Base-by-base conservation (phyloP, 2,113 vertebrate genomes). In the Dunckerocampus dactyliophorus region DNA sequence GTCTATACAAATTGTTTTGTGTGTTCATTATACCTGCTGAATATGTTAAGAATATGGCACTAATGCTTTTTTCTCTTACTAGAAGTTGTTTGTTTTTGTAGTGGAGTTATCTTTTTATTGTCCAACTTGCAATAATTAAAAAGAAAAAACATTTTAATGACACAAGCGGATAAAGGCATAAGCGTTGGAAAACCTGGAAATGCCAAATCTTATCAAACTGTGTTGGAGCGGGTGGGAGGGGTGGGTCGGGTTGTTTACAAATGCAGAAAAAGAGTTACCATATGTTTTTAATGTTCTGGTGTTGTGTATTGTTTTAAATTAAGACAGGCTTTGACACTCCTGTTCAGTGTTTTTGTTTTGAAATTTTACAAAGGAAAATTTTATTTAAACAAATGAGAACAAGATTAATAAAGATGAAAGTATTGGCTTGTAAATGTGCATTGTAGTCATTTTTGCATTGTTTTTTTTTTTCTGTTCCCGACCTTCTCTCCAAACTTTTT, bases 11-110 rank as follows among this genome's bases (percentile, higher is more conserved):
- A 77, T 79, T 85, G 78, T 89, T 87, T 84, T 87, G 84, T 85
- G 88, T 90, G 85, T 82, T 88, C 68, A 72, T 79, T 89, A 87
- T 81, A 88, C 87, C 39, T 89, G 88, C 88, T 89, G 88, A 88
- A 81, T 88, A 87, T 87, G 83, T 89, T 84, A 92, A 92, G 83
- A 95, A 93, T 94, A 94, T 94, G 94, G 94, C 95, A 97, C 95
- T 95, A 98, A 95, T 95, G 87, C 88, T 95, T 94, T 91, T 78
- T 74, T 74, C 71, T 87, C 80, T 86, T 77, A 84, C 86, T 89
- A 79, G 82, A 87, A 83, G 80, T 85, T 70, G 45, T 83, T 84
- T 81, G 52, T 85, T 83, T 82, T 81, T 88, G 85, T 82, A 88
- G 88, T 79, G 74, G 75, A 87, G 61, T 80, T 84, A 74, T 87